Percentiles rank a stretch among this genome's conserved stretches.
phyloP scores from a whole-genome alignment of 2,888 invertebrate species.

The Gisinianus flammeolus region DNA sequence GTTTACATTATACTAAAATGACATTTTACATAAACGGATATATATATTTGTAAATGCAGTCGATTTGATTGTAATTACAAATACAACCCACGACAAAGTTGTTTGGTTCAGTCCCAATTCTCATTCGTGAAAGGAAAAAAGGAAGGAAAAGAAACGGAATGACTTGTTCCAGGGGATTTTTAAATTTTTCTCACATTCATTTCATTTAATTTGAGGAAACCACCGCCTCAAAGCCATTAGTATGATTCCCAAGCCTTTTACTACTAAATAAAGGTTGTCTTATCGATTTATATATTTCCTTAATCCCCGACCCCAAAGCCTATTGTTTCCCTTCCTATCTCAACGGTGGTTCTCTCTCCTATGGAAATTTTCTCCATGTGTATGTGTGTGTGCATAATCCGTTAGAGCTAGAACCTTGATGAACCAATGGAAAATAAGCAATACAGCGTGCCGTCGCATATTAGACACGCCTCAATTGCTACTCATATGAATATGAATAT shows the following conservation, averaged over 20 bases:
- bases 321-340: neutral
- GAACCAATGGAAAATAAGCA: neutral
- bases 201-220: conserved; percentile 11
- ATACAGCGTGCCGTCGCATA: neutral
- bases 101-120: no score
- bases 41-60: no score
- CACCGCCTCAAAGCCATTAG: conserved; percentile 1
- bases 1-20: no score
- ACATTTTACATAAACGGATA: no score
- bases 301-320: neutral
- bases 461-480: conserved; percentile 37
- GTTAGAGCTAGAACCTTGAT: neutral
- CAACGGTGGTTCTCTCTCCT: no score
- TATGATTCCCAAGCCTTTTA: conserved; percentile 6
- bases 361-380: neutral
- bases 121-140: no score
- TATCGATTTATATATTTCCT: conserved; percentile 27
- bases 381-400: neutral
- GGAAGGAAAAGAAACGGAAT: no score
- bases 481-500: conserved; percentile 14
- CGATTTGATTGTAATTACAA: no score
- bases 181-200: neutral
- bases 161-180: neutral
- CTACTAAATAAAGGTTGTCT: conserved; percentile 22
- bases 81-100: no score